Conservation (phyloP, 2,888 invertebrate species). For the Thysanoteuthis rhombus region DNA sequence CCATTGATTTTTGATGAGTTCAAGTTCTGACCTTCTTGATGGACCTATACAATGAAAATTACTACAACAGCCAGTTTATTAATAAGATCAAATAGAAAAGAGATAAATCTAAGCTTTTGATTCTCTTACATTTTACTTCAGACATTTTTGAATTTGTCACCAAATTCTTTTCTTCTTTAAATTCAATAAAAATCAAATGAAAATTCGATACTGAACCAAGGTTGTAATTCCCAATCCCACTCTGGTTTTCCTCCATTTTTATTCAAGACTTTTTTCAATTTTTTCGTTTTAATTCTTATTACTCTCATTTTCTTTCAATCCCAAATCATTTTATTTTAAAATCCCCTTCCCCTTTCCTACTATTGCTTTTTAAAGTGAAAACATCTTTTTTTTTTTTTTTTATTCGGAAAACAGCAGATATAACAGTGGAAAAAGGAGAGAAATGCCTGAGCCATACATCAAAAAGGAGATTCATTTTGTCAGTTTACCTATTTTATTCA, state of each 20-base stretch:
- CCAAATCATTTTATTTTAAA: background rate
- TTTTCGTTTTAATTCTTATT: background rate
- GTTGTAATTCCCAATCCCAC: background rate
- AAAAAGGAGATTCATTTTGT: background rate
- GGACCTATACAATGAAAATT: background rate
- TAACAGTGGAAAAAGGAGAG: background rate
- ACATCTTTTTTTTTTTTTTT: background rate
- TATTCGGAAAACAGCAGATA: too few relatives aligned
- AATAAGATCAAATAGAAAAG: too few relatives aligned
- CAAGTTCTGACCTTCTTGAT: too few relatives aligned
- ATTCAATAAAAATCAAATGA: background rate
- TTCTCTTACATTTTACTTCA: background rate
- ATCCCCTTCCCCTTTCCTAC: background rate
- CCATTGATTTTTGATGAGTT: too few relatives aligned
- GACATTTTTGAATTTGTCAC: background rate
- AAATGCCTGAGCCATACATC: background rate
- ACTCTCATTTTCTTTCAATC: background rate
- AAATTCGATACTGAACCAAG: background rate
- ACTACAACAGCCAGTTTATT: background rate
- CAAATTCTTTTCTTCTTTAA: background rate
- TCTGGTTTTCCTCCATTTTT: background rate
- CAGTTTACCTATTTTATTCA: background rate
- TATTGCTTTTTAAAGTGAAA: background rate
- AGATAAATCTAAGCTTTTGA: background rate
- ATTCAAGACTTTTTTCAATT: background rate